Evolutionary conservation across 2,113 vertebrate genomes (phyloP).

Genomic region (Crocuta crocuta): DNA sequence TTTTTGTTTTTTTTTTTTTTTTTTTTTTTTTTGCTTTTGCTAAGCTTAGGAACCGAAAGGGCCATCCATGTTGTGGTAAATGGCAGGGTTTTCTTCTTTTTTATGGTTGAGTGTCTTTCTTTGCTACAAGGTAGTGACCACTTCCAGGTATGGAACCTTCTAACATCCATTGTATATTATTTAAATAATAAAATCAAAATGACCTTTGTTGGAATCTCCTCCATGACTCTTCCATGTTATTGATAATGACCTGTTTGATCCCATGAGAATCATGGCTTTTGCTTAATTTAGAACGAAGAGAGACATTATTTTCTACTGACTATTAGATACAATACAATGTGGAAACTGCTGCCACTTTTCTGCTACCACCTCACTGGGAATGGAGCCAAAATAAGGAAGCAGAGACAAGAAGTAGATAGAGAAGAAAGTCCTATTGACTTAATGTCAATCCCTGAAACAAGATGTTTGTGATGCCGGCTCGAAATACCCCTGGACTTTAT

Average conservation of each 20-base stretch:
- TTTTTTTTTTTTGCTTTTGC: neutral
- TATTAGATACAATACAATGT: neutral
- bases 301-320: neutral
- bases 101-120: neutral
- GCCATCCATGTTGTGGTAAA: neutral
- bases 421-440: neutral
- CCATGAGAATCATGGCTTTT: neutral
- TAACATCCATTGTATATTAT: neutral
- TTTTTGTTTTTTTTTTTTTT: neutral
- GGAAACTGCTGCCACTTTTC: neutral
- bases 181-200: neutral
- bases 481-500: neutral
- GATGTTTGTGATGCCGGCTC: neutral
- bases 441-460: neutral
- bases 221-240: neutral
- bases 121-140: neutral
- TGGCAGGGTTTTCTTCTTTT: neutral
- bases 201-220: neutral
- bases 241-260: neutral
- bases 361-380: neutral
- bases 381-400: neutral
- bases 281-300: neutral
- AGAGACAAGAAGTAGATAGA: neutral
- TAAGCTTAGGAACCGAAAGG: neutral
- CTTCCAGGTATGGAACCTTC: neutral